Evolutionary conservation across 2,888 invertebrate species (phyloP).

Genomic region (Heteromyza rotundicornis): DNA sequence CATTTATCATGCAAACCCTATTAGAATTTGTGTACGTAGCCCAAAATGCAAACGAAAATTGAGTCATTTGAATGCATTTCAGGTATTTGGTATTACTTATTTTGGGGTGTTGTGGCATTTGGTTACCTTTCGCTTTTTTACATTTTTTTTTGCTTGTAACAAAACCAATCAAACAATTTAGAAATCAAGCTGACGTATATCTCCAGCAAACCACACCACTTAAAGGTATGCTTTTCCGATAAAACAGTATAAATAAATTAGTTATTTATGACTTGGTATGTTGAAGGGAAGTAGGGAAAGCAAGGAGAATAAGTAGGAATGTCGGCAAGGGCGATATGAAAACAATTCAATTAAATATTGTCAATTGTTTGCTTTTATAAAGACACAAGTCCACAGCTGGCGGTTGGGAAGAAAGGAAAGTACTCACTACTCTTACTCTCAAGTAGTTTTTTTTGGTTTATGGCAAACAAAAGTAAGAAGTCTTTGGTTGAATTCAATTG

Average conservation of each 20-base stretch:
- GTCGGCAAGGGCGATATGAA: too few species aligned
- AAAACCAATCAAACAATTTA: conserved; percentile 25
- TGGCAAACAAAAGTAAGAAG: too few species aligned
- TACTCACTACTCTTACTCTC: too few species aligned
- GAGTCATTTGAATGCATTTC: conserved; percentile 46
- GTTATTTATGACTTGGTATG: conserved; percentile 17
- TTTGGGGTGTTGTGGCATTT: background rate
- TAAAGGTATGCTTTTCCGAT: conserved; percentile 3
- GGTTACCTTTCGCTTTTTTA: conserved; percentile 9
- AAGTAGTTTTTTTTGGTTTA: conserved; percentile 15
- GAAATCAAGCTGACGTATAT: conserved; percentile 14
- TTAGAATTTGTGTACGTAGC: conserved; percentile 7
- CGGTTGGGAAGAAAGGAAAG: background rate
- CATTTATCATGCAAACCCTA: conserved; percentile 21
- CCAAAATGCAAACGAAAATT: conserved; percentile 35
- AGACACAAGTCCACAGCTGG: conserved; percentile 9
- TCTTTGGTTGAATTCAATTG: too few species aligned
- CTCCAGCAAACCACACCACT: conserved; percentile 22
- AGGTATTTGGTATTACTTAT: conserved; percentile 26
- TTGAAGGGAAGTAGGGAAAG: too few species aligned
- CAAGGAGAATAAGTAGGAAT: too few species aligned
- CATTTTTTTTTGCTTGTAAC: conserved; percentile 5
- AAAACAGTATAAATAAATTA: conserved; percentile 7
- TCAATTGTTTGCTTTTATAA: conserved; percentile 17
- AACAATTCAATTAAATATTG: conserved; percentile 24